Evolutionary conservation across 1,140 invertebrate species (phyloP), one percentile per base, ranked within the genome.

Genomic region (Vanessa atalanta): DNA sequence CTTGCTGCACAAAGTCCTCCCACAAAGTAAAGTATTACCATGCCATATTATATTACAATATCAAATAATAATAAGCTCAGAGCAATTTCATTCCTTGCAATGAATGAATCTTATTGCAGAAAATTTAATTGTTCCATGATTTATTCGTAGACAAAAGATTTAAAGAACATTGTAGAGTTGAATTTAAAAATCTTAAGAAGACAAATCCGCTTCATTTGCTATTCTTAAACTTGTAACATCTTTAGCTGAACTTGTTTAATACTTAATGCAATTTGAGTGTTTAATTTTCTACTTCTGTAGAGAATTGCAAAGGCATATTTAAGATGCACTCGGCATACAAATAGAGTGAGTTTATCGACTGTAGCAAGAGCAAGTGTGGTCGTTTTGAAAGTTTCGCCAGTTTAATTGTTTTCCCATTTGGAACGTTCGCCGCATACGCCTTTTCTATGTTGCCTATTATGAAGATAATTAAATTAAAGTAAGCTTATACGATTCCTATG

Each of bases 381-480:
- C 65, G 80, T 80, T 83, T 75, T 72, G 67, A 72, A 83, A 88
- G 77, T 83, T 86, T 79, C 65, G 73, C 74, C 72, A 68, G 76
- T 85, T 88, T 82, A 88, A 89, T 88, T 88, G 85, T 87, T 88
- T 89, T 82, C 82, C 77, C 81, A 79, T 88, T 85, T 75, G 77
- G 72, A 80, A 70, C 57, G 72, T 71, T 72, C 64, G 50, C 67
- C 79, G 75, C 81, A 75, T 79, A 77, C 79, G 76, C 47, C 76
- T 74, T 76, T 61, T 65, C 65, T 55, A 70, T 73, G 79, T 79
- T 77, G 74, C 76, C 80, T 83, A 81, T 83, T 82, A 80, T 78
- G 78, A 81, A 70, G 69, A 79, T 87, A 85, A 87, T 88, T 85
- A 83, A 81, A 87, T 87, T 83, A 79, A 78, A 79, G 37, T 69